Percentiles rank a stretch among this genome's conserved stretches.
Evolutionary conservation across 2,797 vertebrate species (phyloP).

Genomic region (Orientallactaga sibirica): DNA sequence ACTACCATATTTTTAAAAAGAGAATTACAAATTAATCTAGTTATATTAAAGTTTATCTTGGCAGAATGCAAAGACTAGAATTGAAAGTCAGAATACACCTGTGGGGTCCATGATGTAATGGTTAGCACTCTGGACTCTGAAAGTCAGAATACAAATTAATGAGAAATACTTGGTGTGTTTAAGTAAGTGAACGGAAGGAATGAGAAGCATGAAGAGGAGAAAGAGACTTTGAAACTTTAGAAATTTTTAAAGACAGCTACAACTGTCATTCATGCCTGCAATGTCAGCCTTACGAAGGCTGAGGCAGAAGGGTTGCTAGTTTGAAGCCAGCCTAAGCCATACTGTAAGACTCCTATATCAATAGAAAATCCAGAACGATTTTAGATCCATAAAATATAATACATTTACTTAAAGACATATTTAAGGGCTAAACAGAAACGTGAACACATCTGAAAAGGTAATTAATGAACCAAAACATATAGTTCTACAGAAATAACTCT

Average conservation of each 20-base stretch:
- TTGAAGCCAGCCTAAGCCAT: not conserved
- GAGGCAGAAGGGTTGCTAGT: not conserved
- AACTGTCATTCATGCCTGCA: not conserved
- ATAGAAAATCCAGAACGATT: not conserved
- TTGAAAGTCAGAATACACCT: not conserved
- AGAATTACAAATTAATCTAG: not conserved
- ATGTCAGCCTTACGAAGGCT: not conserved
- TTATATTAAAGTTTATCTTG: not conserved
- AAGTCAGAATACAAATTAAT: not conserved
- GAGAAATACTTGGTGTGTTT: not conserved
- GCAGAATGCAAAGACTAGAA: not conserved
- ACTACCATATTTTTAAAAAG: not conserved
- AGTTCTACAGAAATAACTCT: not conserved
- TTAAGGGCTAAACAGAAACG: not conserved
- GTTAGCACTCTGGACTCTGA: not conserved
- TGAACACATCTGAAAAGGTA: not conserved
- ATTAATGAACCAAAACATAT: not conserved
- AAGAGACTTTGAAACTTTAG: not conserved
- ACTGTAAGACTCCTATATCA: not conserved
- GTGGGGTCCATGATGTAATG: too few relatives aligned
- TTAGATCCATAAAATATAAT: not conserved
- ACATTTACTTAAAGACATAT: not conserved
- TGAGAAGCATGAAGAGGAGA: not conserved
- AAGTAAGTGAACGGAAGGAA: not conserved
- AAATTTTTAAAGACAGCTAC: not conserved